These are phyloP conservation scores for human (Homo sapiens) DNA, from an alignment of 2,113 vertebrate species.

Conservation along the genomic window GRCh38 chr3:173088501-173089000, in stretches of 20 bases:
- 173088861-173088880: no score
- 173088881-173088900: background rate
- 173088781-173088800: background rate
- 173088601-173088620: background rate
- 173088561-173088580: background rate
- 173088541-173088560: background rate
- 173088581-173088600: background rate
- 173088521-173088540: background rate
- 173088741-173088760: background rate
- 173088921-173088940: background rate
- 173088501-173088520: background rate
- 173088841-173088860: background rate
- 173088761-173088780: background rate
- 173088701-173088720: background rate
- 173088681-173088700: background rate
- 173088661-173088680: background rate
- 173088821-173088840: background rate
- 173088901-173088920: background rate
- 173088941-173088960: background rate
- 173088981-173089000: background rate
- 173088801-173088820: background rate
- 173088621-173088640: background rate
- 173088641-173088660: background rate
- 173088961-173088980: background rate
- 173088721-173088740: background rate